These are phyloP conservation scores for Eupithecia centaureata DNA, from an alignment of 2,888 invertebrate species.

Conservation along the genomic window DNA sequence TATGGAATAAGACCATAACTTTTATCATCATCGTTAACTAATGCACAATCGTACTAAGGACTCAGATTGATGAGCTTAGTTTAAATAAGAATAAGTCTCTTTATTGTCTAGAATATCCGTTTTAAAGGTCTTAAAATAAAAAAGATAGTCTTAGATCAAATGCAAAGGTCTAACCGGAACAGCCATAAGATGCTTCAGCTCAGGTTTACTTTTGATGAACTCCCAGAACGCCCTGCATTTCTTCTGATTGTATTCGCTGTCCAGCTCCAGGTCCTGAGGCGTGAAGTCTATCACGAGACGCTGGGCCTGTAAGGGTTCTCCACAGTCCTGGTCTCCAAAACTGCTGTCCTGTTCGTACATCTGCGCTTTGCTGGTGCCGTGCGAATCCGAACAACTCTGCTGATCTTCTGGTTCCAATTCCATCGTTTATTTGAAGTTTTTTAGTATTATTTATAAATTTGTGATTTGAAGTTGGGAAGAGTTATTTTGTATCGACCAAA, in stretches of 20 bases:
- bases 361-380: background rate
- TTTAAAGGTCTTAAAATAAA: too few relatives aligned
- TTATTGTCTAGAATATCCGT: too few relatives aligned
- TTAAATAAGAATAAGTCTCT: too few relatives aligned
- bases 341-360: background rate
- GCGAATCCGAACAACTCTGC: background rate
- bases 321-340: background rate
- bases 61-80: too few relatives aligned
- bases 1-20: too few relatives aligned
- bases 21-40: too few relatives aligned
- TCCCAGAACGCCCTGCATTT: conserved; percentile 4
- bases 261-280: background rate
- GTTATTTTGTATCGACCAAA: too few relatives aligned
- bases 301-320: background rate
- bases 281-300: background rate
- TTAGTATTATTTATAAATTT: too few relatives aligned
- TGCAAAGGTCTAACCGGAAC: background rate
- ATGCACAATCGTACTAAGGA: too few relatives aligned
- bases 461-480: too few relatives aligned
- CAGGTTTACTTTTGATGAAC: conserved; percentile 9
- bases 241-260: background rate
- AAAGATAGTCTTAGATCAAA: background rate
- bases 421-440: background rate
- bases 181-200: conserved; percentile 21
- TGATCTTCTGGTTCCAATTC: background rate